Percentiles rank a stretch among this genome's conserved stretches.
phyloP scores from a whole-genome alignment of 2,113 vertebrate genomes.

The Paraplagusia blochii region DNA sequence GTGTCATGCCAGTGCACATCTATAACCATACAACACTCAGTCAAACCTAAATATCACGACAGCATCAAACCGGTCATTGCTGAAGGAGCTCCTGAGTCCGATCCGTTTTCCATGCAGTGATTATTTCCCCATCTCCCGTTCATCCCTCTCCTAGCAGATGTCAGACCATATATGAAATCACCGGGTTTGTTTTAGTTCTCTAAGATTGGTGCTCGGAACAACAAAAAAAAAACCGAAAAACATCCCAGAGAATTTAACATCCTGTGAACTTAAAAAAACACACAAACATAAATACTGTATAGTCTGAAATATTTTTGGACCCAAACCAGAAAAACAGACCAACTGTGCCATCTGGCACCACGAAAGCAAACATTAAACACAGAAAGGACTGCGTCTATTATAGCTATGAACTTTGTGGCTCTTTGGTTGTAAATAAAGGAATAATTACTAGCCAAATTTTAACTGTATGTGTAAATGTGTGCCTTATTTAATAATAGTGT shows the following conservation, averaged over 20 bases:
- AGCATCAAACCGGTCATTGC: too few species aligned
- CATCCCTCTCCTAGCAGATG: slow-evolving; percentile 24
- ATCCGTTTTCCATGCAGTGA: too few species aligned
- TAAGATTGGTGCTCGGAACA: slow-evolving; percentile 56
- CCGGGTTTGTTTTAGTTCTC: slow-evolving; percentile 36
- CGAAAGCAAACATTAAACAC: slow-evolving; percentile 38
- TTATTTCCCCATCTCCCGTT: too few species aligned
- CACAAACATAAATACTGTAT: background rate
- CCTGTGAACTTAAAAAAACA: background rate
- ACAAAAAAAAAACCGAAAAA: too few species aligned
- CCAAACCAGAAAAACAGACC: slow-evolving; percentile 40
- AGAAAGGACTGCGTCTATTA: slow-evolving; percentile 61
- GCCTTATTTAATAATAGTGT: slow-evolving; percentile 84
- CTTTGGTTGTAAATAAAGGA: slow-evolving; percentile 81
- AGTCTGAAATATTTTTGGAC: slow-evolving; percentile 35
- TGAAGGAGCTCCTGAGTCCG: too few species aligned
- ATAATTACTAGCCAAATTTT: slow-evolving; percentile 82
- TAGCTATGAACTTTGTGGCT: slow-evolving; percentile 75
- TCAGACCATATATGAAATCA: slow-evolving; percentile 21
- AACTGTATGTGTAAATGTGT: slow-evolving; percentile 86
- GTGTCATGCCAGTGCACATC: too few species aligned
- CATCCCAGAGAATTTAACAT: slow-evolving; percentile 21
- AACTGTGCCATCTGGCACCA: slow-evolving; percentile 13
- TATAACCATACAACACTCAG: too few species aligned
- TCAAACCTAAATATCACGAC: too few species aligned